Evolutionary conservation across 2,888 invertebrate species (phyloP), one percentile per base, ranked within the genome.

Genomic region (Drosophila anomelani): DNA sequence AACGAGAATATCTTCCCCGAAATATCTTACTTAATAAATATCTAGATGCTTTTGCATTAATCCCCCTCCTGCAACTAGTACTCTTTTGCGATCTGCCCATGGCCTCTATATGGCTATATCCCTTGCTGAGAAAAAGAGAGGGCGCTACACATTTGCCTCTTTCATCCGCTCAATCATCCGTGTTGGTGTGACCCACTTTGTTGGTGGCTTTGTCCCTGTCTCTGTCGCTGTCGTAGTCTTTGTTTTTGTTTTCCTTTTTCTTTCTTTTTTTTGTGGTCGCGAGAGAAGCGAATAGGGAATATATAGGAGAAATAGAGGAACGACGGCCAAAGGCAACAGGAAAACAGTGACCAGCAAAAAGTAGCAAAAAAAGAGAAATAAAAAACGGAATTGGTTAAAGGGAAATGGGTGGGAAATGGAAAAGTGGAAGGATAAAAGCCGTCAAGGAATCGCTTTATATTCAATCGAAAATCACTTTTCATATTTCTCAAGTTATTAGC

Each of bases 151-250:
- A n/a, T 51, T 62, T 41, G 13, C 15, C 34, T 51, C 47, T 15
- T 41, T 10, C 43, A 38, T 41, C 38, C 41, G 32, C 43, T 38
- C 71, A 57, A 57, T 51, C 58, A 53, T 64, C 74, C 76, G 77
- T 67, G 68, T 72, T 78, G 72, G 78, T 83, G 79, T 85, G 83
- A 83, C 85, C 83, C 81, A 83, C 64, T 81, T 81, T 79, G 73
- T 58, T 62, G 57, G 36, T 36, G 51, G 23, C 51, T 36, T 66
- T 61, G 77, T 61, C 47, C 59, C 62, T 62, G 75, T 68, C 23
- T 23, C 23, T 60, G 75, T 69, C 53, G 41, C 17, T 59, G 49
- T 34, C 46, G 38, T 20, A 59, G 58, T 36, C 41, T 32, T 23
- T 38, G 54, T 60, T 41, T 55, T 47, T 60, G 41, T 20, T 53